Conservation (phyloP, 2,888 invertebrate species). For the Acleris emargana region DNA sequence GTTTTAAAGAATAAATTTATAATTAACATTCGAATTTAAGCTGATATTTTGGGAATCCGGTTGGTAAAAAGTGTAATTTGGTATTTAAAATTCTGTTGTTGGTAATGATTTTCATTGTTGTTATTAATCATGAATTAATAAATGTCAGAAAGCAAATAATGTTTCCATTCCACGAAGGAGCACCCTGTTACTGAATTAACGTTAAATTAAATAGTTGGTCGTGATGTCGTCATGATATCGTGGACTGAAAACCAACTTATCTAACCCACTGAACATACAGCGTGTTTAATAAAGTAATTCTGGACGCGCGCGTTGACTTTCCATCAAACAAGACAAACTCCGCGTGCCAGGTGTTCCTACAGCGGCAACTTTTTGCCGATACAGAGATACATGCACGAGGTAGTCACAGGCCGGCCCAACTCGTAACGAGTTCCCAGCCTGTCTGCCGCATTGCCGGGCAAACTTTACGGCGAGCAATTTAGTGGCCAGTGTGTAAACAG, state of each 20-base stretch:
- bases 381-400: not conserved
- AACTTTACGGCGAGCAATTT: slow-evolving; percentile 12
- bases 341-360: not conserved
- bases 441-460: slow-evolving; percentile 9
- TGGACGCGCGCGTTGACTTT: not conserved
- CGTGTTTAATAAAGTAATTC: not conserved
- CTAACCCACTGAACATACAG: not conserved
- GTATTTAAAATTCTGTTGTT: too few species aligned
- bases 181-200: too few species aligned
- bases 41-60: too few species aligned
- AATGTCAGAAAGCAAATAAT: too few species aligned
- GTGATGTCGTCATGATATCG: too few species aligned
- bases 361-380: slow-evolving; percentile 14
- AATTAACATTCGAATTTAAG: too few species aligned
- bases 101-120: too few species aligned
- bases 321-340: not conserved
- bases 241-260: not conserved
- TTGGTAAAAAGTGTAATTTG: too few species aligned
- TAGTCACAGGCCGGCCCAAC: slow-evolving; percentile 10
- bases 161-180: too few species aligned
- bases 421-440: slow-evolving; percentile 22
- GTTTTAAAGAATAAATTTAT: too few species aligned
- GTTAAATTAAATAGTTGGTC: too few species aligned
- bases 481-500: slow-evolving; percentile 4
- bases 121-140: too few species aligned